Evolutionary conservation across 2,113 vertebrate genomes (phyloP), one percentile per base, ranked within the genome.

Genomic region (Choloepus hoffmanni): DNA sequence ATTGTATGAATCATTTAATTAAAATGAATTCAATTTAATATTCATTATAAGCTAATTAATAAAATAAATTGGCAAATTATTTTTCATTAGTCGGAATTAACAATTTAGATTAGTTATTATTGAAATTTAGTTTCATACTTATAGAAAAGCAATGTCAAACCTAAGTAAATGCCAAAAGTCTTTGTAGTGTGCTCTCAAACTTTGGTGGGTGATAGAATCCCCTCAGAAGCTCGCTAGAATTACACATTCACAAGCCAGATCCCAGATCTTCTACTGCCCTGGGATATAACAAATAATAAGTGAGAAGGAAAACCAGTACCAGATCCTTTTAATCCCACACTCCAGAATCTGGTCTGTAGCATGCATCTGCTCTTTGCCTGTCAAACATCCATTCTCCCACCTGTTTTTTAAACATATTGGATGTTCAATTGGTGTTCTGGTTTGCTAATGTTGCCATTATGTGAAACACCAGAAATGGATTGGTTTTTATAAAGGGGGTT

Each of bases 91-190:
- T n/a, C n/a, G n/a, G n/a, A n/a, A n/a, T n/a, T n/a, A n/a, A n/a
- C n/a, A n/a, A n/a, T n/a, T n/a, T n/a, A n/a, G n/a, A n/a, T n/a
- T n/a, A n/a, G n/a, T 1, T 12, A 58, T 58, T 58, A 58, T 21
- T 58, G 55, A 33, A 19, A 15, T 2, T 45, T 28, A 1, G 6
- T n/a, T 33, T n/a, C 12, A 3, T 5, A 5, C 48, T 4, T 67
- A 14, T 0, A 2, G 33, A 23, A 43, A 77, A 40, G 30, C 5
- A 15, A 2, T 0, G 24, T 9, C 0, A 9, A 8, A 26, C 9
- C 8, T n/a, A 4, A n/a, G 50, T 7, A 43, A 5, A 4, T 0
- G 81, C 19, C 19, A 2, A 14, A 62, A 14, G 36, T 15, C 72
- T 12, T 0, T 3, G 28, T 6, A 10, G 15, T 15, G 8, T 14